Percentiles rank a stretch among this genome's conserved stretches.
These are phyloP conservation scores for Rhizomys pruinosus DNA, from an alignment of 2,113 vertebrate species.

Conservation along the genomic window DNA sequence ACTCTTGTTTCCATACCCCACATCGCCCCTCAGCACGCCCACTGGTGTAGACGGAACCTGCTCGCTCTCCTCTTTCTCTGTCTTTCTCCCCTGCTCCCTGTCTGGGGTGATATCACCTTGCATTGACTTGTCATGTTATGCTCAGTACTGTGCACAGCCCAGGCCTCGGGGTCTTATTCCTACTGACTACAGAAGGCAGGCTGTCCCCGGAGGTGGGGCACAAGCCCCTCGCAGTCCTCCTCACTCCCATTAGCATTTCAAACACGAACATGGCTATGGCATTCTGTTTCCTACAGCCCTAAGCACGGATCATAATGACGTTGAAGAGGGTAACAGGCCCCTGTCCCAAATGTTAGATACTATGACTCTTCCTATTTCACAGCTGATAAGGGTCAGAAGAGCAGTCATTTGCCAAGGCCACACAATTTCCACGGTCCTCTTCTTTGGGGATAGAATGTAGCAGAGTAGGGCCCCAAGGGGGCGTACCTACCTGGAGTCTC, in stretches of 20 bases:
- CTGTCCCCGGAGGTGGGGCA: too few species aligned
- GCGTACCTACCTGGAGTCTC: too few species aligned
- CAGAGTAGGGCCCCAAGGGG: not conserved
- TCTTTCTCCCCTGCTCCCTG: too few species aligned
- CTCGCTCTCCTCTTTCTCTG: not conserved
- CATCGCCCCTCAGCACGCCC: not conserved
- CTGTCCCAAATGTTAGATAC: not conserved
- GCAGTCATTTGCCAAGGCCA: not conserved
- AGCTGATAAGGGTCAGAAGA: not conserved
- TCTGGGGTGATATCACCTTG: not conserved
- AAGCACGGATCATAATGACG: not conserved
- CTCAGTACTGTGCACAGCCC: not conserved
- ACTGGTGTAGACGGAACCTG: not conserved
- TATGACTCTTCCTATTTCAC: not conserved
- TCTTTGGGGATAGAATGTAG: not conserved
- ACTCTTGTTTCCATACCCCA: not conserved
- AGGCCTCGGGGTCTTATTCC: not conserved
- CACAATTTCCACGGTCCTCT: not conserved
- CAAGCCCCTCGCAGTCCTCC: not conserved
- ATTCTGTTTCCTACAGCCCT: not conserved
- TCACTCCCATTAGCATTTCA: not conserved
- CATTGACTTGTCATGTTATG: not conserved
- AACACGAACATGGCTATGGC: not conserved
- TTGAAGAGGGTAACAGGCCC: not conserved
- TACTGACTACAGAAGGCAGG: not conserved